Conservation (phyloP, 1,140 invertebrate genomes). For the Plutomurus gul region DNA sequence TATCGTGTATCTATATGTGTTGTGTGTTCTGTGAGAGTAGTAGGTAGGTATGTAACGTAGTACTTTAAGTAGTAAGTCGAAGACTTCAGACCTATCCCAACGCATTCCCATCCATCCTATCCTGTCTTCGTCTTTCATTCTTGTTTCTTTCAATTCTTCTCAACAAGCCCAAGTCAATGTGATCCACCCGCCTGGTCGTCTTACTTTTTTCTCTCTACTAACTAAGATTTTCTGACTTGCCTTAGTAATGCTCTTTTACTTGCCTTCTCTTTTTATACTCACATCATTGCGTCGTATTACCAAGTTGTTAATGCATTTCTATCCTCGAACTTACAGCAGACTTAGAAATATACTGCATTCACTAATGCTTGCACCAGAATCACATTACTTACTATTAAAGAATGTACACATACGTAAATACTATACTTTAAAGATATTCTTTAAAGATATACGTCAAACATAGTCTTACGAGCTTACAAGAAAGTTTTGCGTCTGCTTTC, state of each 20-base stretch:
- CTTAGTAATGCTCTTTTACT: not conserved
- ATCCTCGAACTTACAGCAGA: not conserved
- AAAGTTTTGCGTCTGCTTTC: no score
- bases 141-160: not conserved
- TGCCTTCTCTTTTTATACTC: not conserved
- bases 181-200: not conserved
- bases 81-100: conserved; percentile 32
- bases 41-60: no score
- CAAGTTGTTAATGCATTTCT: not conserved
- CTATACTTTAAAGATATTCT: no score
- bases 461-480: no score
- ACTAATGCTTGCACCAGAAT: no score
- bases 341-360: not conserved
- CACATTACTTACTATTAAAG: not conserved
- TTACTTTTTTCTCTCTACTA: not conserved
- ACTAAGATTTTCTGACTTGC: not conserved
- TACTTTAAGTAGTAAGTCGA: not conserved
- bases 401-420: not conserved
- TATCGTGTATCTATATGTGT: no score
- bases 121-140: conserved; percentile 29
- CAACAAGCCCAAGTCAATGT: not conserved
- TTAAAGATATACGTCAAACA: no score
- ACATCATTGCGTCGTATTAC: not conserved
- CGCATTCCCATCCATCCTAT: conserved; percentile 32
- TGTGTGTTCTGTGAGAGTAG: no score